Evolutionary conservation across 2,797 vertebrate species (phyloP).

Genomic region (Bradypodion pumilum): DNA sequence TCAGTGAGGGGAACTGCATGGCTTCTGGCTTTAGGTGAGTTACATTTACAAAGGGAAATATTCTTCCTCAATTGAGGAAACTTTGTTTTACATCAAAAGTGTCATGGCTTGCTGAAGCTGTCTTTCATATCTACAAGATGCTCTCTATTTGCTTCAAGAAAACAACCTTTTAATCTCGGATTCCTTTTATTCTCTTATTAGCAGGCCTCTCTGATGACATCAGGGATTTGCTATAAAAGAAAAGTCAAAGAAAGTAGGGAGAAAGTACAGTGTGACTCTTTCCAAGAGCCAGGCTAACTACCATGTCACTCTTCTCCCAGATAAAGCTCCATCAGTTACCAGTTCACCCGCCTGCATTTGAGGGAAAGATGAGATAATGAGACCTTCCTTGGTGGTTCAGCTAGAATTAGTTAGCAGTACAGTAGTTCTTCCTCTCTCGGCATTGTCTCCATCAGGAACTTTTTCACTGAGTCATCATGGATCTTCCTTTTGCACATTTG

Average conservation of each 20-base stretch:
- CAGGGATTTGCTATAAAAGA: not conserved
- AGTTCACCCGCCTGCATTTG: not conserved
- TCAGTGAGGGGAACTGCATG: not conserved
- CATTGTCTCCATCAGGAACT: too few relatives aligned
- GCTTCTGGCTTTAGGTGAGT: constrained; percentile 3
- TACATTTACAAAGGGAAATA: not conserved
- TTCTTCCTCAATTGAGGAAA: not conserved
- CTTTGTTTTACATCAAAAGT: not conserved
- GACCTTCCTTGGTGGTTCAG: too few relatives aligned
- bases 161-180: not conserved
- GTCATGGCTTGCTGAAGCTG: not conserved
- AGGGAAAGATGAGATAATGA: not conserved
- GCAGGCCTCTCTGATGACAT: not conserved
- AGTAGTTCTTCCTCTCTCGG: too few relatives aligned
- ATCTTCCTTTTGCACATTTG: too few relatives aligned
- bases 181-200: not conserved
- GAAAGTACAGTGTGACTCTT: too few relatives aligned
- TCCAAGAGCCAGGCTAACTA: too few relatives aligned
- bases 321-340: too few relatives aligned
- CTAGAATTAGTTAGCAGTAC: too few relatives aligned
- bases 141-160: not conserved
- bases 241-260: not conserved
- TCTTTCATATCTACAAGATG: not conserved
- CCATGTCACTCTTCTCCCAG: too few relatives aligned
- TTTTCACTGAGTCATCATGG: too few relatives aligned